These are phyloP conservation scores for Nothoprocta perdicaria DNA, from an alignment of 2,113 vertebrate species.

Conservation along the genomic window DNA sequence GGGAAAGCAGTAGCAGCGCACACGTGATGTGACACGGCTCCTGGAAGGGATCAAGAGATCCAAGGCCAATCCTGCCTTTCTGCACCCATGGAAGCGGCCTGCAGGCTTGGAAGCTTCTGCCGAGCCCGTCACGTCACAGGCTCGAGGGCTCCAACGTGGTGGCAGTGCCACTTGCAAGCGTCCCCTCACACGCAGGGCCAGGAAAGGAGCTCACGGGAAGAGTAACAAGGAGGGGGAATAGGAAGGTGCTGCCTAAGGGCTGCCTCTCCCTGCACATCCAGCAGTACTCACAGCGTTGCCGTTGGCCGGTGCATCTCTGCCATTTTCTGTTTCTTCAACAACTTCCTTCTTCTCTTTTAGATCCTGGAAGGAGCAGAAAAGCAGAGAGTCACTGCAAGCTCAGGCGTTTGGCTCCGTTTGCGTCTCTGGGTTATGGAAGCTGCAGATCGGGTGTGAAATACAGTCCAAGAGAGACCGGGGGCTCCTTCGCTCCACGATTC, in stretches of 20 bases:
- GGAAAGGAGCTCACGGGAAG: background rate
- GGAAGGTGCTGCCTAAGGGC: rapidly evolving
- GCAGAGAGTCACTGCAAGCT: constrained; percentile 30
- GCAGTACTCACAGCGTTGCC: constrained; percentile 89
- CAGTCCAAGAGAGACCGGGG: background rate
- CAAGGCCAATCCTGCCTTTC: background rate
- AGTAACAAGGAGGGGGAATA: background rate
- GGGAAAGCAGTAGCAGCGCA: background rate
- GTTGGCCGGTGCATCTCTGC: constrained; percentile 91
- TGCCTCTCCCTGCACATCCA: background rate
- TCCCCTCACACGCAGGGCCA: background rate
- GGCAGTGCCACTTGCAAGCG: background rate
- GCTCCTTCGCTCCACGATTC: background rate
- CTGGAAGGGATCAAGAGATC: background rate
- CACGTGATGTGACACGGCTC: rapidly evolving
- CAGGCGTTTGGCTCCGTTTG: background rate
- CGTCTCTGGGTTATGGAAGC: background rate
- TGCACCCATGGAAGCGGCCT: background rate
- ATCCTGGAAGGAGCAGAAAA: constrained; percentile 80
- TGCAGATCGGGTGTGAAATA: constrained; percentile 26
- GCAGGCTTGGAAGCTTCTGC: background rate
- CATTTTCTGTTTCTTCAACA: constrained; percentile 94
- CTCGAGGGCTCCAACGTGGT: rapidly evolving
- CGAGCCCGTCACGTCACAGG: rapidly evolving
- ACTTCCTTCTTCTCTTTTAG: constrained; percentile 96